Percentiles rank a stretch among this genome's conserved stretches.
Conservation (phyloP, 2,888 invertebrate genomes). For the Julus scandinavius region DNA sequence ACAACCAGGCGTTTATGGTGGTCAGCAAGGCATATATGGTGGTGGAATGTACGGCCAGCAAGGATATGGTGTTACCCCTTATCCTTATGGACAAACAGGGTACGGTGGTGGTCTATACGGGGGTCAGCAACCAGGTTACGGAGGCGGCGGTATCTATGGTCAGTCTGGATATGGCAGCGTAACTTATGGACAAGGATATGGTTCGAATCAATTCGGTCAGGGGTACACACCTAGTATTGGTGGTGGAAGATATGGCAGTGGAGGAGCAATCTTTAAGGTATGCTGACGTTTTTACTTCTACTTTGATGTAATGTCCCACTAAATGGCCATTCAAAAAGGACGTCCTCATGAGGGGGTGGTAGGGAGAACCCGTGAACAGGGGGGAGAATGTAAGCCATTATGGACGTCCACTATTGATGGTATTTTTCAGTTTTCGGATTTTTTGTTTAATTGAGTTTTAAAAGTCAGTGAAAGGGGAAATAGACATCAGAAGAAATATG, state of each 20-base stretch:
- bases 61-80: slow-evolving; percentile 10
- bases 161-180: slow-evolving; percentile 18
- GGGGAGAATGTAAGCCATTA: too few relatives aligned
- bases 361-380: too few relatives aligned
- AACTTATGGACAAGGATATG: not conserved
- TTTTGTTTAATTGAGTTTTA: too few relatives aligned
- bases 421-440: too few relatives aligned
- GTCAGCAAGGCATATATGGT: slow-evolving; percentile 22
- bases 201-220: not conserved
- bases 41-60: not conserved
- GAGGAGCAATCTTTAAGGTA: slow-evolving; percentile 45
- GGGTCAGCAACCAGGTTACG: not conserved
- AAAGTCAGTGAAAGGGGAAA: too few relatives aligned
- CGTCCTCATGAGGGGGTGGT: too few relatives aligned
- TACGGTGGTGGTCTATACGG: not conserved
- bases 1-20: not conserved
- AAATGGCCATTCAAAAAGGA: too few relatives aligned
- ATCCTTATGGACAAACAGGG: not conserved
- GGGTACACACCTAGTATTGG: too few relatives aligned
- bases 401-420: too few relatives aligned
- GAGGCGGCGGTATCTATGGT: not conserved
- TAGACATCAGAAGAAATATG: too few relatives aligned
- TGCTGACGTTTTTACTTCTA: not conserved
- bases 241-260: slow-evolving; percentile 14
- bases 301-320: too few relatives aligned